Percentiles rank a stretch among this genome's conserved stretches.
Evolutionary conservation across 2,113 vertebrate genomes (phyloP).

Genomic region (Gulo gulo): DNA sequence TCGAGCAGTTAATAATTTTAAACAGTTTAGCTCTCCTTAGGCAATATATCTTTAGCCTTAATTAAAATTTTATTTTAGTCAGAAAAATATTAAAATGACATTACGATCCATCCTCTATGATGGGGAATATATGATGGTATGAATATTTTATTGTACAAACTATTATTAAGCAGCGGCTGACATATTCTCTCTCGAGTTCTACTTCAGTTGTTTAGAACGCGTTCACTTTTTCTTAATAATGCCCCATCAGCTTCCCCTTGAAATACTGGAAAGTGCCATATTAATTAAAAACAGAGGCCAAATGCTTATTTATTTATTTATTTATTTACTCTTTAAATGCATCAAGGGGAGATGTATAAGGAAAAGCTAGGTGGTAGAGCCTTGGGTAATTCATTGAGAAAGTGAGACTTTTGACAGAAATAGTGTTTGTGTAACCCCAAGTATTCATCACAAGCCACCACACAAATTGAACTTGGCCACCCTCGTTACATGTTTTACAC

Average conservation of each 20-base stretch:
- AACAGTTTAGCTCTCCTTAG: conserved; percentile 85
- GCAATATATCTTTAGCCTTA: conserved; percentile 84
- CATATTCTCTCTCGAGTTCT: conserved; percentile 50
- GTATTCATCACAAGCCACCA: neutral
- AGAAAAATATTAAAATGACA: conserved; percentile 84
- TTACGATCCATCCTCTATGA: conserved; percentile 78
- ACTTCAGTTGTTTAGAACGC: conserved; percentile 52
- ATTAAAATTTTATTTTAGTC: conserved; percentile 86
- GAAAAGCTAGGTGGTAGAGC: neutral
- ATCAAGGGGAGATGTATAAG: neutral
- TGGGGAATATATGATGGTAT: conserved; percentile 82
- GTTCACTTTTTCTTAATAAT: conserved; percentile 72
- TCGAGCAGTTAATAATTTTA: conserved; percentile 88
- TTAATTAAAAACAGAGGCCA: conserved; percentile 6
- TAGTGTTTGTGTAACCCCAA: neutral
- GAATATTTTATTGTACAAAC: conserved; percentile 86
- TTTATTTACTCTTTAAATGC: neutral
- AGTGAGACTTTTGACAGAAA: neutral
- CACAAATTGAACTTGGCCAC: neutral
- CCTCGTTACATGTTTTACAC: neutral
- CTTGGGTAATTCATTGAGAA: neutral
- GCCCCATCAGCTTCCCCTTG: neutral
- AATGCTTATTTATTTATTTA: neutral
- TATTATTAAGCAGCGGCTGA: conserved; percentile 78
- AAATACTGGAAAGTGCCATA: neutral